These are phyloP conservation scores for Chirona hameri DNA, from an alignment of 2,888 invertebrate genomes.

Conservation along the genomic window DNA sequence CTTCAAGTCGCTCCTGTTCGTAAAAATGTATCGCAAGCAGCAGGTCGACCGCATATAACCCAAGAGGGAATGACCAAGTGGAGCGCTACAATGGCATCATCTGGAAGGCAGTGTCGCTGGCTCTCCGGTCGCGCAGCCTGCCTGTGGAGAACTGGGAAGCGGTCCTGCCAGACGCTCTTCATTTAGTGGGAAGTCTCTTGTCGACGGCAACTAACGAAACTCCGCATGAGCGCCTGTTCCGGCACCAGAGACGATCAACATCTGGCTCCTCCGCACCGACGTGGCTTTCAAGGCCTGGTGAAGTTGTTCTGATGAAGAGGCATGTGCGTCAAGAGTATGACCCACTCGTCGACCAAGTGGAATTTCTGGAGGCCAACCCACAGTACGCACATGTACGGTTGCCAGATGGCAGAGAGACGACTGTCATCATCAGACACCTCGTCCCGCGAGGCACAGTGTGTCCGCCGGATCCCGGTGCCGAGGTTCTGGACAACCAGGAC, in stretches of 20 bases:
- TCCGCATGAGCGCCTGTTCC: neutral
- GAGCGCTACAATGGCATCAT: neutral
- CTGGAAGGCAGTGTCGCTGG: neutral
- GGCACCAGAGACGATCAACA: neutral
- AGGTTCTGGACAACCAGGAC: too few species aligned
- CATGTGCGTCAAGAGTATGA: neutral
- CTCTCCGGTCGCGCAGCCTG: neutral
- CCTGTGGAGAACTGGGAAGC: neutral
- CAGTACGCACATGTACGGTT: neutral
- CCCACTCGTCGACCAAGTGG: neutral
- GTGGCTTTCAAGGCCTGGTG: neutral
- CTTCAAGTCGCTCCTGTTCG: too few species aligned
- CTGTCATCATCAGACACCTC: neutral
- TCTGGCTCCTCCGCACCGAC: neutral
- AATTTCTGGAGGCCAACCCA: neutral
- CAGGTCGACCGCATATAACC: too few species aligned
- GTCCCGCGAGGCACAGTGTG: neutral
- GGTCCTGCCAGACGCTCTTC: neutral
- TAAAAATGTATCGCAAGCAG: too few species aligned
- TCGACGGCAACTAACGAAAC: neutral
- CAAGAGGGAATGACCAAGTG: too few species aligned
- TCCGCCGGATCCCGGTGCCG: too few species aligned
- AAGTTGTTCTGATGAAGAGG: neutral
- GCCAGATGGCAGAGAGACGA: neutral
- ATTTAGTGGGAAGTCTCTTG: neutral